A percentile compares a stretch with the other conserved stretches of the same genome.
Evolutionary conservation across 2,113 vertebrate genomes (phyloP).

Genomic region (Megatriorchis doriae): DNA sequence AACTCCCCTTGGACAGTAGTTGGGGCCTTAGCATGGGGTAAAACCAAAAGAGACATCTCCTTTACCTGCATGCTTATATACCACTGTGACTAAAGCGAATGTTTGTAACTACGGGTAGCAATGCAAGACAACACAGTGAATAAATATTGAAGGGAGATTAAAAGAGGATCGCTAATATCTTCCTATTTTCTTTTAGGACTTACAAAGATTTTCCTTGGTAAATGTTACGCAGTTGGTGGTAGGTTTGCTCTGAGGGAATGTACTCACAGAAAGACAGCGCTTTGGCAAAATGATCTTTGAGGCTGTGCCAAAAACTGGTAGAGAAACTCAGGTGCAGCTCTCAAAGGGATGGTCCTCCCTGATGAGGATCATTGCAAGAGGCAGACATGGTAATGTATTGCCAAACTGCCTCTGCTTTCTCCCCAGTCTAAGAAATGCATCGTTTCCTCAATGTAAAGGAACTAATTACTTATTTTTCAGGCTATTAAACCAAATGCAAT

Average conservation of each 20-base stretch:
- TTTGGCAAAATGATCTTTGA: background rate
- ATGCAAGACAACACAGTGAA: background rate
- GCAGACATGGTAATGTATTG: background rate
- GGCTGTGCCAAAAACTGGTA: background rate
- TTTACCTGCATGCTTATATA: background rate
- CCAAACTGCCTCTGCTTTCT: background rate
- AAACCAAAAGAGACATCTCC: background rate
- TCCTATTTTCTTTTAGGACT: background rate
- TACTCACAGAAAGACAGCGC: background rate
- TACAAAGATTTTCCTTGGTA: background rate
- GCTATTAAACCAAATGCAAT: background rate
- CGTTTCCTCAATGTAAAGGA: background rate
- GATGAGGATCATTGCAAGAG: background rate
- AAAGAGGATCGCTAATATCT: background rate
- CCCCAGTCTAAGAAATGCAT: background rate
- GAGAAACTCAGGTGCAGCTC: background rate
- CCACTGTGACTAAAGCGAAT: background rate
- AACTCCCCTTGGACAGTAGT: fast-evolving
- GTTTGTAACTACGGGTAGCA: background rate
- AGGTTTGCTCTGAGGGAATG: background rate
- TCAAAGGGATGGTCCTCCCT: background rate
- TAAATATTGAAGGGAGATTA: background rate
- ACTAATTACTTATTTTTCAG: background rate
- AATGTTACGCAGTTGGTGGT: background rate
- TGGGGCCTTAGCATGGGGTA: background rate